Percentiles rank a stretch among this genome's conserved stretches.
Evolutionary conservation across 2,888 invertebrate species (phyloP).

Genomic region (Caenorhabditis parvicauda): DNA sequence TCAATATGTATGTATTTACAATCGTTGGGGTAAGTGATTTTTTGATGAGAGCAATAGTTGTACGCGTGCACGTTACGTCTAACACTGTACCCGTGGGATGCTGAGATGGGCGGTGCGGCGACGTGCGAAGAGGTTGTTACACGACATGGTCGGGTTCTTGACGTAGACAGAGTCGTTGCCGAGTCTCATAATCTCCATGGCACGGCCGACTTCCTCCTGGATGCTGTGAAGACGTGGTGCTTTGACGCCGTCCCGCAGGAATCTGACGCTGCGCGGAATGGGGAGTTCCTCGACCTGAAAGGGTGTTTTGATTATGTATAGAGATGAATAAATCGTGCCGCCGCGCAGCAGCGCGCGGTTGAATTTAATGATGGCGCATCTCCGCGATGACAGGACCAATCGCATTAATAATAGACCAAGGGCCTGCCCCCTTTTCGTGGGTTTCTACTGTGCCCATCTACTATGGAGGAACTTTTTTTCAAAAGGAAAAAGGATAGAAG

Average conservation of each 20-base stretch:
- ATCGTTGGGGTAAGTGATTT: background rate
- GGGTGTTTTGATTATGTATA: background rate
- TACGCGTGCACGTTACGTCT: slow-evolving; percentile 2
- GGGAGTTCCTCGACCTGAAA: slow-evolving; percentile 23
- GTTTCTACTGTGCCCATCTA: too few relatives aligned
- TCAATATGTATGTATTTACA: too few relatives aligned
- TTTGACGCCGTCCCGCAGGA: slow-evolving; percentile 52
- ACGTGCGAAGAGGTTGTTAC: slow-evolving; percentile 33
- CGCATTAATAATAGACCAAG: background rate
- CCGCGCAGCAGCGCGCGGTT: too few relatives aligned
- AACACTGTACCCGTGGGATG: slow-evolving; percentile 40
- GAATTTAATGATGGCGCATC: too few relatives aligned
- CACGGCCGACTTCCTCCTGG: slow-evolving; percentile 59
- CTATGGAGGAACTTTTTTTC: too few relatives aligned
- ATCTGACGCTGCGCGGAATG: slow-evolving; percentile 45
- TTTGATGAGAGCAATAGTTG: background rate
- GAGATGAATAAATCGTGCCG: too few relatives aligned
- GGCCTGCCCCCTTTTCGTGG: background rate
- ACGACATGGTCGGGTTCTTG: slow-evolving; percentile 35
- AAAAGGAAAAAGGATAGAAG: too few relatives aligned
- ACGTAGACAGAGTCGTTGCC: slow-evolving; percentile 47
- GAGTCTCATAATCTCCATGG: slow-evolving; percentile 58
- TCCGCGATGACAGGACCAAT: background rate
- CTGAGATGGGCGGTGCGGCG: slow-evolving; percentile 32
- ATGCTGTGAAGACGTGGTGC: slow-evolving; percentile 56